These are phyloP conservation scores for Chrysaora quinquecirrha DNA, from an alignment of 30 jellyfish, hydroid and myxozoan species.

Conservation along the genomic window DNA sequence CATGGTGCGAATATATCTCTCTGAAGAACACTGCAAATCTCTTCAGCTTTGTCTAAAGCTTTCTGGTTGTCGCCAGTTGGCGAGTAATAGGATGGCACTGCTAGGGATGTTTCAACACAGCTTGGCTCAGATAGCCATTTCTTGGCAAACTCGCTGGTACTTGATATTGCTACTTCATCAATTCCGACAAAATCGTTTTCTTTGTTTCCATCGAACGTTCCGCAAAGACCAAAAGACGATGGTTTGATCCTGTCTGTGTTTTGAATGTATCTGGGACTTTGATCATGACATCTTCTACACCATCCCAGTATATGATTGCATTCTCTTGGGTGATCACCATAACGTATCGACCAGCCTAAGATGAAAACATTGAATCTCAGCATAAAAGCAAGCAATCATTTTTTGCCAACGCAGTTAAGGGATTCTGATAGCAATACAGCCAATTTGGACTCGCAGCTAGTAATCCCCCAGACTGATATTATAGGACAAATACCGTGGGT, in stretches of 20 bases:
- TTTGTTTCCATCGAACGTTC: slow-evolving; percentile 89
- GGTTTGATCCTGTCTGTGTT: slow-evolving; percentile 57
- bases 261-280: slow-evolving; percentile 84
- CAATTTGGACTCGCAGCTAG: no score
- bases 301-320: slow-evolving; percentile 90
- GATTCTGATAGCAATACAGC: no score
- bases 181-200: slow-evolving; percentile 74
- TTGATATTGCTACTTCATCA: slow-evolving; percentile 16
- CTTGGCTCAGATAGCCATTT: slow-evolving; percentile 36
- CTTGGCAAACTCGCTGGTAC: slow-evolving; percentile 54
- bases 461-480: no score
- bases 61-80: slow-evolving; percentile 46
- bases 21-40: slow-evolving; percentile 75
- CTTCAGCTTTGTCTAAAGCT: slow-evolving; percentile 71
- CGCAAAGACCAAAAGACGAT: slow-evolving; percentile 95
- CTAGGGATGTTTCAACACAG: slow-evolving; percentile 73
- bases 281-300: slow-evolving; percentile 91
- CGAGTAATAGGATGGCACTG: slow-evolving; percentile 31
- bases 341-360: slow-evolving; percentile 95
- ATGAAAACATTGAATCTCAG: neutral
- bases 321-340: slow-evolving; percentile 88
- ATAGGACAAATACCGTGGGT: no score
- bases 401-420: no score
- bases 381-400: no score
- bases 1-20: slow-evolving; percentile 85